Evolutionary conservation across 2,113 vertebrate species (phyloP).

Genomic region (Danio rerio): DNA sequence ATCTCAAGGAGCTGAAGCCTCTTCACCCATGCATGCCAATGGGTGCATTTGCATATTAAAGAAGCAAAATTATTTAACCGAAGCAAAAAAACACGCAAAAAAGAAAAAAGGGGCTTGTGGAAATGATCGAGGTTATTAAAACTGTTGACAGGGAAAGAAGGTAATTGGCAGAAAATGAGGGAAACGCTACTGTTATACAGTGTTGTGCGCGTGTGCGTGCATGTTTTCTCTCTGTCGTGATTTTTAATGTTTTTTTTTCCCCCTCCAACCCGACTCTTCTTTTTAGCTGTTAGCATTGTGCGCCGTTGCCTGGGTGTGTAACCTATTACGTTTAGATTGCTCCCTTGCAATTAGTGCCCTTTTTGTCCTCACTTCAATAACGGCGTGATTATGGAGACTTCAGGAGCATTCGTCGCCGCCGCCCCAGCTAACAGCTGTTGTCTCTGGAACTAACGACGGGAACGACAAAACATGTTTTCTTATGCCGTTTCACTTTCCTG

Average conservation of each 20-base stretch:
- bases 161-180: slow-evolving; percentile 99
- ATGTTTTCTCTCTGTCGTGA: slow-evolving; percentile 43
- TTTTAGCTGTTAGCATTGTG: slow-evolving; percentile 90
- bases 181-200: slow-evolving; percentile 94
- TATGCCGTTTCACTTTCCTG: slow-evolving; percentile 91
- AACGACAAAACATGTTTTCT: slow-evolving; percentile 99
- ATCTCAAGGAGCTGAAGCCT: slow-evolving; percentile 93
- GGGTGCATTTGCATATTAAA: slow-evolving; percentile 98
- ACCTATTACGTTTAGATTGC: slow-evolving; percentile 99
- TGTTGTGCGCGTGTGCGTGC: slow-evolving; percentile 72
- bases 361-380: slow-evolving; percentile 99
- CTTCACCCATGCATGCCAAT: slow-evolving; percentile 97
- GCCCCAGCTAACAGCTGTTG: slow-evolving; percentile 99
- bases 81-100: slow-evolving; percentile 76
- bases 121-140: slow-evolving; percentile 99
- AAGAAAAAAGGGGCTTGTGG: slow-evolving; percentile 82
- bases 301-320: slow-evolving; percentile 98
- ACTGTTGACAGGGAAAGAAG: slow-evolving; percentile 99
- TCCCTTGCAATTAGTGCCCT: slow-evolving; percentile 99
- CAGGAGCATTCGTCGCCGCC: slow-evolving; percentile 98
- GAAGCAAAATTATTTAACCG: slow-evolving; percentile 99
- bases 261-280: slow-evolving; percentile 55
- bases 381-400: slow-evolving; percentile 99
- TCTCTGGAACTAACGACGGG: slow-evolving; percentile 97
- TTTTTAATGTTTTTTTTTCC: not conserved